phyloP scores from a whole-genome alignment of 1,140 invertebrate species.

The Philaenus spumarius region DNA sequence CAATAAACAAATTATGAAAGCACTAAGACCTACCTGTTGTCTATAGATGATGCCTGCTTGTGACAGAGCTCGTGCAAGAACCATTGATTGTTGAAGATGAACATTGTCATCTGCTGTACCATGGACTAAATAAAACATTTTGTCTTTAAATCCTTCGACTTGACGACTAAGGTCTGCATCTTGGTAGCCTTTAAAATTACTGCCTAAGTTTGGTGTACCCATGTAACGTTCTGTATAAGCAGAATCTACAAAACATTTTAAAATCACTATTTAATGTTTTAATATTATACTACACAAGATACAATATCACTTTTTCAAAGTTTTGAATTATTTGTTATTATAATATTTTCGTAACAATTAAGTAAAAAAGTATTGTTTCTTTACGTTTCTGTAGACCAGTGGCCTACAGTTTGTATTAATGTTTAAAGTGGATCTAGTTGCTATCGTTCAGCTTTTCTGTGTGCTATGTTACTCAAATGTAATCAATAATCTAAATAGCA shows the following conservation, averaged over 20 bases:
- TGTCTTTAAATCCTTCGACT: constrained; percentile 44
- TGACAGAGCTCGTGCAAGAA: constrained; percentile 67
- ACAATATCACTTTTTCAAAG: no score
- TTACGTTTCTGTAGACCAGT: no score
- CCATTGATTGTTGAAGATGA: constrained; percentile 78
- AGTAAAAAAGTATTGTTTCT: no score
- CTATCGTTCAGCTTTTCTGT: no score
- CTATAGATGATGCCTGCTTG: constrained; percentile 66
- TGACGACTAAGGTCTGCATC: constrained; percentile 66
- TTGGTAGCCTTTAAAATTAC: constrained; percentile 62
- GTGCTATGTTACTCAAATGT: no score
- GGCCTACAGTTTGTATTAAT: no score
- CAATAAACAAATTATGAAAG: no score
- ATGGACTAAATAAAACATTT: constrained; percentile 62
- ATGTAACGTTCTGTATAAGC: constrained; percentile 79
- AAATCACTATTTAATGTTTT: neutral
- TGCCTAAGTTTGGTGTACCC: constrained; percentile 53
- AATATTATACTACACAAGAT: no score
- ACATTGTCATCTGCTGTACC: constrained; percentile 73
- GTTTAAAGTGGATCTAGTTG: no score
- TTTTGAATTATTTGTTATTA: no score
- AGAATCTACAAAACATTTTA: constrained; percentile 48
- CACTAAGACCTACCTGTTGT: constrained; percentile 60
- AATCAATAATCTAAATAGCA: no score
- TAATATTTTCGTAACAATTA: no score